phyloP scores from a whole-genome alignment of 2,113 vertebrate species.

The Dicrurus megarhynchus region DNA sequence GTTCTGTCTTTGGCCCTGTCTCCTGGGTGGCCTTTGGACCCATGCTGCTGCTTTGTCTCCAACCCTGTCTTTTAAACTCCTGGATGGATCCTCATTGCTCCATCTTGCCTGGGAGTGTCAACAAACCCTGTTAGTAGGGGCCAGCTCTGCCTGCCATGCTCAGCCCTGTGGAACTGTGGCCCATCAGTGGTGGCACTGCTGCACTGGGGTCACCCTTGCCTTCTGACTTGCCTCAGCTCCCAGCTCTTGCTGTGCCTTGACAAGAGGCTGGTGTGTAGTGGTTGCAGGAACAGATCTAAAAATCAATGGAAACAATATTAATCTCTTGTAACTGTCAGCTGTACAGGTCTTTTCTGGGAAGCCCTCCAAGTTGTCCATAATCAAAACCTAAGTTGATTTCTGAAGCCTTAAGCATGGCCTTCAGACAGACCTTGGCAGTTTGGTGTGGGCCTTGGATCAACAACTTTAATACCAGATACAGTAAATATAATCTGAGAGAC shows the following conservation, averaged over 20 bases:
- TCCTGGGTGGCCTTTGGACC: not conserved
- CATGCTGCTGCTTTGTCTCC: not conserved
- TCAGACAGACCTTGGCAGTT: not conserved
- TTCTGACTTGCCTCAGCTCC: not conserved
- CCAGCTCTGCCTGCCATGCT: not conserved
- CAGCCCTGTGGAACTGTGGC: fast-evolving
- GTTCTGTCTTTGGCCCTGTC: not conserved
- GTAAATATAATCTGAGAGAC: not conserved
- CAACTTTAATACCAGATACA: not conserved
- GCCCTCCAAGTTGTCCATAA: not conserved
- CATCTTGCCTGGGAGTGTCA: too few species aligned
- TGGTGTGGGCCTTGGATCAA: not conserved
- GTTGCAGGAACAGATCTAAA: not conserved
- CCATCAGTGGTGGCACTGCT: not conserved
- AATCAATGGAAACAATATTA: not conserved
- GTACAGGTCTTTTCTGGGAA: not conserved
- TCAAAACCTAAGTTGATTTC: conserved; percentile 1
- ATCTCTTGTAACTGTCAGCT: not conserved
- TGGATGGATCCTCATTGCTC: not conserved
- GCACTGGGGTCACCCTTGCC: not conserved
- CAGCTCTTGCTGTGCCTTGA: not conserved
- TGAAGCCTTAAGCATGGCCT: not conserved
- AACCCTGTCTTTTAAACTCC: not conserved
- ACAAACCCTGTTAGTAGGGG: not conserved
- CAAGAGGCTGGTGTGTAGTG: not conserved